A percentile compares a stretch with the other conserved stretches of the same genome.
Conservation (phyloP, 2,888 invertebrate genomes). For the Mylabris sibirica region DNA sequence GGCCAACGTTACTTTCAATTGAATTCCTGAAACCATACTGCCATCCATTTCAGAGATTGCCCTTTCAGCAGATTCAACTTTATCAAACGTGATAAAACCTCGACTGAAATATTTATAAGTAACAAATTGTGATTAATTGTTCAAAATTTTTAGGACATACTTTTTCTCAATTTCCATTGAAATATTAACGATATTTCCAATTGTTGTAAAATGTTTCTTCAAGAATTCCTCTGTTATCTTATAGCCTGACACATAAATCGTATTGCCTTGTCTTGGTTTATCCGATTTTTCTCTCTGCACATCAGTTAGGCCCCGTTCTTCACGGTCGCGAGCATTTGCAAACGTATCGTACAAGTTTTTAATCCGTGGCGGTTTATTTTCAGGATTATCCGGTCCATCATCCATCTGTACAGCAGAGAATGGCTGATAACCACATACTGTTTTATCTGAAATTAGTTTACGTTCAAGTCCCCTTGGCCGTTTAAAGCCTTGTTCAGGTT, state of each 20-base stretch:
- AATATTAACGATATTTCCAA: conserved; percentile 80
- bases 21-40: conserved; percentile 75
- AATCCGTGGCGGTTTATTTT: conserved; percentile 72
- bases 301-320: conserved; percentile 66
- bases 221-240: conserved; percentile 82
- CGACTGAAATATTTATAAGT: conserved; percentile 66
- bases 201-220: conserved; percentile 76
- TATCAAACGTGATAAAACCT: conserved; percentile 92
- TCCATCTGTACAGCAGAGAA: conserved; percentile 86
- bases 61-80: conserved; percentile 83
- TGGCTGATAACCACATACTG: conserved; percentile 87
- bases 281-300: conserved; percentile 65
- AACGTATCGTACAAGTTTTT: conserved; percentile 81
- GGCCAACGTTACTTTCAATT: conserved; percentile 82
- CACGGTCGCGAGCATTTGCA: conserved; percentile 72
- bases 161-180: conserved; percentile 86
- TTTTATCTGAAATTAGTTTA: conserved; percentile 77
- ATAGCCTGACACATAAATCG: conserved; percentile 82
- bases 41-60: conserved; percentile 75
- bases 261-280: conserved; percentile 78
- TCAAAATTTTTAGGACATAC: conserved; percentile 60
- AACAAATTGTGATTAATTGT: not conserved
- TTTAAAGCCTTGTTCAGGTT: conserved; percentile 89
- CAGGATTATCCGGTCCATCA: conserved; percentile 68
- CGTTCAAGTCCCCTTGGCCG: conserved; percentile 84